Evolutionary conservation across 2,888 invertebrate species (phyloP), one percentile per base, ranked within the genome.

Genomic region (Hofmannophila pseudospretella): DNA sequence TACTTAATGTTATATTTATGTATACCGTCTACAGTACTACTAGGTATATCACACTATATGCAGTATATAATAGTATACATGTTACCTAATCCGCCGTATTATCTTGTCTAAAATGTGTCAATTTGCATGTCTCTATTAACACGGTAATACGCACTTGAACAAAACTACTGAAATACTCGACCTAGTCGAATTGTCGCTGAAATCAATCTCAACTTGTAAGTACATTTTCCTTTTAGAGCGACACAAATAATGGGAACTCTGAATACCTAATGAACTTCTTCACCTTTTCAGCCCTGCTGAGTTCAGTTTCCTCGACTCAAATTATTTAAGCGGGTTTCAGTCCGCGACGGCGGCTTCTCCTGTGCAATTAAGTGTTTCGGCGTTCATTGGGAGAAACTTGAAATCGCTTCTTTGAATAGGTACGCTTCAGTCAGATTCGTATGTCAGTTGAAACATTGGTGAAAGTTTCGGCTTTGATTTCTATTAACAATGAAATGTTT

Each of bases 341-440:
- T 54, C 58, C 53, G 51, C 47, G 47, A 45, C 44, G 54, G 19
- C 38, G 51, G 55, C 47, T 52, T 55, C 56, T 61, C 49, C 56
- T 54, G 58, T 68, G 71, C 67, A 74, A 75, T 76, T 73, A 71
- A 67, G 61, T 72, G 65, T 71, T 75, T 74, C 63, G 58, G 59
- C 58, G 74, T 70, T 68, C 67, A 73, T 65, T 66, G 57, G 52
- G 57, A 58, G 62, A 61, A 71, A 68, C 67, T 70, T 67, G 54
- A 66, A 65, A 67, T 62, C 57, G 59, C 55, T 67, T 66, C 52
- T 58, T 60, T 62, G 62, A 67, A 60, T 63, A 54, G 49, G 28
- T 26, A 32, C 28, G 54, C 48, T 60, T 62, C 51, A n/a, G n/a
- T n/a, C 5, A 47, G 53, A 59, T 62, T 59, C 42, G 40, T 45